Evolutionary conservation across 2,888 invertebrate species (phyloP).

Genomic region (Idaea biselata): DNA sequence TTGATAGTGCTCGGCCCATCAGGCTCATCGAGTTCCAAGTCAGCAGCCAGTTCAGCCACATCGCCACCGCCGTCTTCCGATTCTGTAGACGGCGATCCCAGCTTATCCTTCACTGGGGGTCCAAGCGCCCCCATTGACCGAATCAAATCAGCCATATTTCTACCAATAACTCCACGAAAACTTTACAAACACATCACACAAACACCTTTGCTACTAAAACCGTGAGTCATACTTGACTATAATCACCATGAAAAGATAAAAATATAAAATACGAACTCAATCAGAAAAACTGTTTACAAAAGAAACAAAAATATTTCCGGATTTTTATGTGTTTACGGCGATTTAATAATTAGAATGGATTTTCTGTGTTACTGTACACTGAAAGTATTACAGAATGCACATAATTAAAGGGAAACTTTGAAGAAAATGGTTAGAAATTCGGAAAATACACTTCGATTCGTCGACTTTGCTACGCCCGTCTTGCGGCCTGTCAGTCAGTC

Average conservation of each 20-base stretch:
- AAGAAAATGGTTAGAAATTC: conserved; percentile 22
- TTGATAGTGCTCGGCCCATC: conserved; percentile 82
- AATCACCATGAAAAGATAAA: conserved; percentile 27
- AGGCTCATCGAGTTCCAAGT: conserved; percentile 85
- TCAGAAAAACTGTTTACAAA: conserved; percentile 47
- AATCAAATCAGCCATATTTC: conserved; percentile 85
- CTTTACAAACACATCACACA: conserved; percentile 28
- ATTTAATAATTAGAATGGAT: neutral
- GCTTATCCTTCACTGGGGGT: conserved; percentile 85
- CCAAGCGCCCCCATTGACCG: conserved; percentile 84
- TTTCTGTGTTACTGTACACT: neutral
- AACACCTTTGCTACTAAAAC: conserved; percentile 28
- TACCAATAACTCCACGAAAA: neutral
- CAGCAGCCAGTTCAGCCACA: conserved; percentile 81
- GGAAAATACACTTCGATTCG: conserved; percentile 14
- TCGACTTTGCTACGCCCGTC: conserved; percentile 11
- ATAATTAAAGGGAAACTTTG: neutral
- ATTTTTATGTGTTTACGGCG: conserved; percentile 5
- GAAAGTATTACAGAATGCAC: neutral
- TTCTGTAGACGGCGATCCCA: conserved; percentile 92
- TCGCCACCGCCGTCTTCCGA: conserved; percentile 90
- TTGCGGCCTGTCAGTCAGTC: neutral
- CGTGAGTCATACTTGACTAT: conserved; percentile 61
- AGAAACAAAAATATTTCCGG: conserved; percentile 28
- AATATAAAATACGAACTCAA: conserved; percentile 37